Evolutionary conservation across 35 echinoderm and acorn worm species (phyloP), one percentile per base, ranked within the genome.

Genomic region (Holothuria glaberrima): DNA sequence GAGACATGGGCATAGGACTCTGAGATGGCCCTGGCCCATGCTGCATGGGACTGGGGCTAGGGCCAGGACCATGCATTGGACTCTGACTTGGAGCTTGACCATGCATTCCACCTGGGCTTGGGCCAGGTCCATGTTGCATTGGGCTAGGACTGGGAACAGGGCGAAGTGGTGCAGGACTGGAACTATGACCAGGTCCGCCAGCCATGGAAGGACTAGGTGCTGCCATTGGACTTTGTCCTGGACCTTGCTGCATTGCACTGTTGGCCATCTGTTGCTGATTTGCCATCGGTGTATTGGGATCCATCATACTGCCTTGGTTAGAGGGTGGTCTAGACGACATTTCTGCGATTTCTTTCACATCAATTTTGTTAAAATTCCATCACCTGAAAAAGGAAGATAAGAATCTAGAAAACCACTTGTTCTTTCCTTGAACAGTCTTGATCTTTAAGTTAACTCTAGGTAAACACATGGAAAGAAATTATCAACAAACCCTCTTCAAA

Each of bases 41-140:
- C 41, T 28, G 84, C 88, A 97, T 97, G 19, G 91, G 88, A 25
- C 91, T 66, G 33, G 90, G 91, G 54, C 88, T 92, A 24, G 92
- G 90, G 30, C 88, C 84, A 28, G 92, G 79, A 65, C 87, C 85
- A 71, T 87, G 61, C 91, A 97, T 97, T 13, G 88, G 88, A 56
- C 87, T 75, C 44, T 96, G 94, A 59, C 88, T 86, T 4, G 82
- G 29, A 62, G 73, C 71, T n/a, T 88, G 82, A 24, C 57, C 52
- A 38, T 81, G 91, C 28, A 30, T 63, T 58, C 82, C 74, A 54
- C 84, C 59, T 14, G 72, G 72, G 48, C 76, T 91, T n/a, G 91
- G 91, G 56, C 91, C 84, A 19, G 91, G 91, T 45, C 91, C 85
- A 71, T 36, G 59, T 68, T 87, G 91, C 91, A 92, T 92, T 1